Conservation (phyloP, 92 coral and sea anemone genomes). For the Paramuricea clavata region DNA sequence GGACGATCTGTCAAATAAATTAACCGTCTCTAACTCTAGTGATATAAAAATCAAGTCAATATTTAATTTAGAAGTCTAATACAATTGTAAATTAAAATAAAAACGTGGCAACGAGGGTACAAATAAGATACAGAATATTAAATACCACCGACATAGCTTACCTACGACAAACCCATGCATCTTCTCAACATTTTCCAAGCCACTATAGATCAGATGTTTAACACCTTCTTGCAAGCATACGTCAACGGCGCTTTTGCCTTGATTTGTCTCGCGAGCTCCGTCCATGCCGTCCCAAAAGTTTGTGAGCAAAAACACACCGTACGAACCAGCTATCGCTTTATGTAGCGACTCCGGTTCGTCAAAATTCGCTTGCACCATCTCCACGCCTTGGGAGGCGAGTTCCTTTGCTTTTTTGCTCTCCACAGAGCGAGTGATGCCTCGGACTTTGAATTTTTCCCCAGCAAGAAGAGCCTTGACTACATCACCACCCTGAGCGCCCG, state of each 20-base stretch:
- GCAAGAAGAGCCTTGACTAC: slow-evolving; percentile 63
- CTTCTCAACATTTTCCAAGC: slow-evolving; percentile 76
- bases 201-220: slow-evolving; percentile 77
- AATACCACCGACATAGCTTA: slow-evolving; percentile 22
- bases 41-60: no score
- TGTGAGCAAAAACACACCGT: slow-evolving; percentile 67
- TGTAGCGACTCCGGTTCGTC: slow-evolving; percentile 88
- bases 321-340: slow-evolving; percentile 73
- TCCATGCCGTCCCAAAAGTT: background rate
- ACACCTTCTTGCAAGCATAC: slow-evolving; percentile 63
- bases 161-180: slow-evolving; percentile 72
- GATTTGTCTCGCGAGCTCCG: slow-evolving; percentile 21
- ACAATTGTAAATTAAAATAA: no score
- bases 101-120: no score
- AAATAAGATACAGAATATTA: no score
- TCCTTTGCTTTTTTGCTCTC: slow-evolving; percentile 94
- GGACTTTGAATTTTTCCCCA: no score
- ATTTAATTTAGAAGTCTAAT: no score
- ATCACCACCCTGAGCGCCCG: no score
- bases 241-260: slow-evolving; percentile 20
- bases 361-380: slow-evolving; percentile 91
- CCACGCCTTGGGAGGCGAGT: slow-evolving; percentile 85
- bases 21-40: no score
- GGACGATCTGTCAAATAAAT: no score
- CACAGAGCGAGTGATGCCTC: slow-evolving; percentile 75